Percentiles rank a stretch among this genome's conserved stretches.
phyloP scores from a whole-genome alignment of 1,140 invertebrate species.

The Onthophagus taurus region DNA sequence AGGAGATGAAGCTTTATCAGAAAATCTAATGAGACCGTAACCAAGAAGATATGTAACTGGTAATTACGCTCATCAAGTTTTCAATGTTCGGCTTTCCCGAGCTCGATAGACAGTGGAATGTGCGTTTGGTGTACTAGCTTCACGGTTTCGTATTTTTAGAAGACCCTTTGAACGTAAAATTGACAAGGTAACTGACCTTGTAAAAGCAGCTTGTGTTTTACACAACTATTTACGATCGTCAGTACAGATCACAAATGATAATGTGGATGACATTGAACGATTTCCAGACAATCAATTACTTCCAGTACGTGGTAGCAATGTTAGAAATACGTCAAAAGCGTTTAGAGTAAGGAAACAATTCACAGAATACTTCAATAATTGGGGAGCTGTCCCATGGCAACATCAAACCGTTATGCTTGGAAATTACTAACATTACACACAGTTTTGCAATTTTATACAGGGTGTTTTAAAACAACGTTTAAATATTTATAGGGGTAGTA shows the following conservation, averaged over 20 bases:
- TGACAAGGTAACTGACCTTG: not conserved
- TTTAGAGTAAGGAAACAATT: not conserved
- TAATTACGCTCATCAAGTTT: not conserved
- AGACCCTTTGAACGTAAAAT: not conserved
- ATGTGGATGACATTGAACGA: not conserved
- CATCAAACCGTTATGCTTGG: not conserved
- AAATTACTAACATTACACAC: not conserved
- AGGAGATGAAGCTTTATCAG: not conserved
- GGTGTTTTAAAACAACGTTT: no score
- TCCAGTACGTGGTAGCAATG: not conserved
- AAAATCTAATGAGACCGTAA: not conserved
- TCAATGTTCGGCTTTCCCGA: slow-evolving; percentile 1
- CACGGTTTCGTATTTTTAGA: not conserved
- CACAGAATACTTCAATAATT: not conserved
- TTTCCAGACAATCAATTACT: not conserved
- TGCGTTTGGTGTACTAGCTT: not conserved
- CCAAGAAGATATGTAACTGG: not conserved
- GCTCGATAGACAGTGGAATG: not conserved
- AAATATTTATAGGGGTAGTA: no score
- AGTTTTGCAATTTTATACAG: no score
- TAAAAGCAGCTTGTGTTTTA: not conserved
- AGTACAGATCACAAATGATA: not conserved
- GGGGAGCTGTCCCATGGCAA: not conserved
- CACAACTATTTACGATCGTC: not conserved
- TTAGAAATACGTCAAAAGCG: not conserved